Evolutionary conservation across 2,113 vertebrate species (phyloP), one percentile per base, ranked within the genome.

Genomic region (Steatornis caripensis): DNA sequence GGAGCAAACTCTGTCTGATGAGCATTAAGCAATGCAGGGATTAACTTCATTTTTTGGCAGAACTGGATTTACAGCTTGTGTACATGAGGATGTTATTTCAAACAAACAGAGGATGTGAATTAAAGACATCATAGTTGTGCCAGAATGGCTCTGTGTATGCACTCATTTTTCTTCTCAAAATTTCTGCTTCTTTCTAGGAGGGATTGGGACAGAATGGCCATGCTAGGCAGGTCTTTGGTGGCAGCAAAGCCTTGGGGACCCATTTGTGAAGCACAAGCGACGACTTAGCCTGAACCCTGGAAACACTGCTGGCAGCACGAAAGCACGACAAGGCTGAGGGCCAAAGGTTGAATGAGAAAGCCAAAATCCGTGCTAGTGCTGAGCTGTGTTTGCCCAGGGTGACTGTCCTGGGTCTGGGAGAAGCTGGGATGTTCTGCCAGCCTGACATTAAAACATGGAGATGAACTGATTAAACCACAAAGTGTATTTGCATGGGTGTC

Each of bases 41-140:
- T 84, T 72, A 41, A 85, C 61, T 84, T 66, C 58, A 45, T 62
- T 86, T 88, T 86, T 91, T 95, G 77, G 81, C 95, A 91, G 84
- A 76, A 76, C 22, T 61, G 62, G 82, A 60, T 91, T 93, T 96
- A 60, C 69, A 79, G 49, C 70, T 94, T 87, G 65, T 83, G 91
- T 93, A 49, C 57, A 62, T 1, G n/a, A 69, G 29, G 45, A 32
- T 76, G 78, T 34, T 93, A 65, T 79, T 89, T 87, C 70, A 89
- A 85, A 87, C 69, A 84, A 92, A 54, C 0, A 2, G 45, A 76
- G 65, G 66, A 78, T 12, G 57, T 30, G 82, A 83, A 90, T 83
- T 89, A 87, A 87, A 87, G n/a, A 58, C 74, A 41, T 4, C 7
- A 4, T 10, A n/a, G 15, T 16, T 76, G 45, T 85, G 89, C 78